phyloP scores from a whole-genome alignment of 2,797 vertebrate genomes.

The Pangasius krempfi region DNA sequence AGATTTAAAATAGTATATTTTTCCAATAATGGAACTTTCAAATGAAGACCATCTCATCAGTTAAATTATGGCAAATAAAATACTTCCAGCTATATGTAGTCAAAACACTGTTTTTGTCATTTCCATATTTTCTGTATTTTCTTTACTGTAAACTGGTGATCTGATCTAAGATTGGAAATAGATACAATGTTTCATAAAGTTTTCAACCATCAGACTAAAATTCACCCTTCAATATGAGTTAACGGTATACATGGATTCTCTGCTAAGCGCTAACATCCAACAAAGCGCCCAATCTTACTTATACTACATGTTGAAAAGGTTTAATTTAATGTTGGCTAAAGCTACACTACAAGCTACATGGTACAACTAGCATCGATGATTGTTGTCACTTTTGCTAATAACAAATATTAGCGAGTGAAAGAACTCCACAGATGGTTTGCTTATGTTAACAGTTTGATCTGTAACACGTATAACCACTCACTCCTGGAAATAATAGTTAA shows the following conservation, averaged over 20 bases:
- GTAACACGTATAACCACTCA: not conserved
- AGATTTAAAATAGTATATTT: not conserved
- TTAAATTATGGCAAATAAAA: not conserved
- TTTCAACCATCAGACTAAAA: not conserved
- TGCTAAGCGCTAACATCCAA: not conserved
- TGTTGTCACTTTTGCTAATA: not conserved
- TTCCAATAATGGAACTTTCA: not conserved
- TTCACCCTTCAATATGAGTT: not conserved
- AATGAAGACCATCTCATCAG: not conserved
- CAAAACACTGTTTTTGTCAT: not conserved
- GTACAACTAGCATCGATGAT: not conserved
- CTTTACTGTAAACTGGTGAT: not conserved
- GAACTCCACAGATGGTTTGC: not conserved
- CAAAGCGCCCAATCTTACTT: not conserved
- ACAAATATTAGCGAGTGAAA: not conserved
- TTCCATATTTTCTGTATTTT: not conserved
- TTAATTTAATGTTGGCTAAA: too few species aligned
- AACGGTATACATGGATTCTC: not conserved
- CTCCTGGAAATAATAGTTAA: not conserved
- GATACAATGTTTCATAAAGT: not conserved
- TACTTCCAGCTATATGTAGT: not conserved
- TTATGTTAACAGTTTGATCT: not conserved
- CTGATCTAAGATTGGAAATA: not conserved
- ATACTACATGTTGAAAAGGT: not conserved
- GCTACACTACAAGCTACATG: not conserved